Evolutionary conservation across 2,888 invertebrate genomes (phyloP), one percentile per base, ranked within the genome.

Genomic region (Leucophora obtusa): DNA sequence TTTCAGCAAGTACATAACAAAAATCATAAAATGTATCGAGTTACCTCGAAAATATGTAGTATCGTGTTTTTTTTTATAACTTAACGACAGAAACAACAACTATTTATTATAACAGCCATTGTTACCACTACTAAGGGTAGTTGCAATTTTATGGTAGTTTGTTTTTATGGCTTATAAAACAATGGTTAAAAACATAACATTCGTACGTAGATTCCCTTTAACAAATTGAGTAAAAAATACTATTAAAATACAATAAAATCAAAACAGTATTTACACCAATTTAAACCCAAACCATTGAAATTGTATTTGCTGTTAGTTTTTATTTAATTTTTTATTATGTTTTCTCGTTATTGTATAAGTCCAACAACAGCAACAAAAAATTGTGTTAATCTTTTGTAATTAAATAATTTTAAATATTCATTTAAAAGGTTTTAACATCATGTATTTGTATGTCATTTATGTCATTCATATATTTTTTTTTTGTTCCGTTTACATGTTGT

Each of bases 141-240:
- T n/a, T 47, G n/a, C 24, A 24, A 62, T 62, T 62, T 62, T 47
- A 62, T 62, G 47, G 24, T 15, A 24, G 62, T 62, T 62, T 62
- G 62, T 47, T 62, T 62, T 62, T 24, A 62, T 62, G 62, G 10
- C 62, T 24, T 24, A 24, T 24, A 62, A 47, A 62, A 24, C n/a
- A 43, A 21, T 15, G 15, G 4, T 18, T 47, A 47, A 24, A 62
- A 58, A 38, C 11, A 38, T 14, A 28, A 38, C 10, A 38, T 14
- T 38, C 14, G 38, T 38, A 38, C 4, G 11, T 7, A 38, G 14
- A 38, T 11, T 11, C 5, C n/a, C 15, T 47, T n/a, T 0, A 47
- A 47, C 43, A 47, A 47, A 14, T 14, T n/a, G 28, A 28, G 28
- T 28, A n/a, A 47, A 14, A 47, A n/a, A 47, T 5, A n/a, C 11